Base-by-base conservation (phyloP, 2,113 vertebrate species). In the Anarhynchus alexandrinus region DNA sequence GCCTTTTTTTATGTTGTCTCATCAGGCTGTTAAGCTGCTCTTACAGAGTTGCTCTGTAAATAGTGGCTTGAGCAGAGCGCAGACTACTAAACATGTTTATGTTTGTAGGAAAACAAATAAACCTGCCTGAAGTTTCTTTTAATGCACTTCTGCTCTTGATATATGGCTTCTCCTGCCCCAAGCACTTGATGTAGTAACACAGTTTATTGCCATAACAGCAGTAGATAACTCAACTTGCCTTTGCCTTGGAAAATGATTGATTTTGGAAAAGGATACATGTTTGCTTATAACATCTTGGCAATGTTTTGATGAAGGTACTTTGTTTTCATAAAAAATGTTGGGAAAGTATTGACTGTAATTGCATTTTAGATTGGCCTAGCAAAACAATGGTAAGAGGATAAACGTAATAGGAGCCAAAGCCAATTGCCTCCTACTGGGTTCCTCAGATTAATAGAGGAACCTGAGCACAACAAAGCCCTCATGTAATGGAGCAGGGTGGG, bases 31-130 rank as follows among this genome's bases (percentile, higher is more conserved):
- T 94, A 91, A 80, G 25, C 43, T 94, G 70, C 58, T 87, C 15
- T 85, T 87, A 45, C 5, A 66, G 74, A 69, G 25, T 22, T 85
- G 65, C 57, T 89, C 30, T 67, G 61, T 92, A 94, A 94, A 79
- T 72, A 94, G 45, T 45, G 73, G 58, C 84, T 91, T 79, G 49
- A 91, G 81, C 61, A 91, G 83, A 95, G 54, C 61, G 49, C 58
- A 94, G 82, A 38, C 70, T 51, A 72, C 61, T 87, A 85, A 94
- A 87, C 38, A 38, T 89, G 57, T 91, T 92, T 84, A 51, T 92
- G 49, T 85, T 97, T 96, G 66, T 82, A 82, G 77, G 77, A 88
- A 82, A 86, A 92, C 72, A 95, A 93, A 83, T 85, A 90, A 96
- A 77, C 74, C 69, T 85, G 45, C 70, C 73, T 89, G 54, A 85